phyloP scores from a whole-genome alignment of 2,797 vertebrate genomes.

The Alosa sapidissima region DNA sequence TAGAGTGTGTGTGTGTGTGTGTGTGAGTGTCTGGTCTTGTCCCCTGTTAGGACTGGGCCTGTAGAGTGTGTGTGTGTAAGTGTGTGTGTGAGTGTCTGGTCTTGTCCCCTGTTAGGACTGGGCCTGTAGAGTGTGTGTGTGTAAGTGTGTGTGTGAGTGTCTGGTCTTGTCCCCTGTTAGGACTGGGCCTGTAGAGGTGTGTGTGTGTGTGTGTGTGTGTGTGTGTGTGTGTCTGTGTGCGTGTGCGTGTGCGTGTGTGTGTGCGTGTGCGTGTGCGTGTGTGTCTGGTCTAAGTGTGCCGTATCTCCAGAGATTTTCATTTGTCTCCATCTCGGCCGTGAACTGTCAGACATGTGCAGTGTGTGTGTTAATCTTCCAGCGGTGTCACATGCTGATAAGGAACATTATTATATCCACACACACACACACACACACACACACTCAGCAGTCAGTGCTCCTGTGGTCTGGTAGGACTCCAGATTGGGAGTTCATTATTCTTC shows the following conservation, averaged over 20 bases:
- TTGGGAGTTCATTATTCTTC: neutral
- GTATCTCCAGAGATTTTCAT: neutral
- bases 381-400: neutral
- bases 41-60: too few species aligned
- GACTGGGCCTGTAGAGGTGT: too few species aligned
- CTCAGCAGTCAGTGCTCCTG: neutral
- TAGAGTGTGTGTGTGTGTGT: too few species aligned
- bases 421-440: neutral
- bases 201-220: too few species aligned
- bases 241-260: neutral
- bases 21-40: too few species aligned
- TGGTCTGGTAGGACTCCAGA: conserved; percentile 14
- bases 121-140: too few species aligned
- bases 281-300: neutral
- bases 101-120: too few species aligned
- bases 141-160: too few species aligned
- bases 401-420: neutral
- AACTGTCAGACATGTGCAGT: neutral
- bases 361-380: neutral
- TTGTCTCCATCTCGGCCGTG: conserved; percentile 10
- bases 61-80: too few species aligned
- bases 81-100: too few species aligned
- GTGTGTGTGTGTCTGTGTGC: too few species aligned
- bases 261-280: neutral
- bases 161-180: too few species aligned